Evolutionary conservation across 2,888 invertebrate genomes (phyloP), one percentile per base, ranked within the genome.

Genomic region (Troides oblongomaculatus): DNA sequence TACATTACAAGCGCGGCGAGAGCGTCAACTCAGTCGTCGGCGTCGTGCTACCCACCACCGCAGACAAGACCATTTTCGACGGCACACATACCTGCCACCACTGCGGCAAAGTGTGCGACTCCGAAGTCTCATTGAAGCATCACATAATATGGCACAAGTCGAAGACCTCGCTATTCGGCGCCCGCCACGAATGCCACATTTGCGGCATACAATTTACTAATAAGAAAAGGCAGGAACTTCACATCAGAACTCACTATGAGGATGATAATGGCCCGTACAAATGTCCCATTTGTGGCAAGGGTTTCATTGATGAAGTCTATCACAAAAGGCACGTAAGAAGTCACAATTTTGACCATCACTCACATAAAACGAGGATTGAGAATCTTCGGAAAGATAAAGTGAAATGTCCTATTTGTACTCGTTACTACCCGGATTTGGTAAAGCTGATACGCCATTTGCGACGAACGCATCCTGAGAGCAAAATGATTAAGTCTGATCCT

Each of bases 211-310:
- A 83, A 70, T 94, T 94, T 78, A 85, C 89, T 1, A 92, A 93
- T 75, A 93, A 93, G 68, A 82, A 86, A 5, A 84, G 92, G 8
- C 77, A 92, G 10, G 89, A 90, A 66, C 76, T 93, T 2, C 94
- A 94, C 78, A 83, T 85, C 53, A 81, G 92, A 64, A 82, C 87
- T 0, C 94, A 94, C 72, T 89, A 84, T 69, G 94, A 94, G 71
- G 93, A 93, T 72, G 89, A 90, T 0, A 90, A 93, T 39, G 93
- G 90, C 0, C 93, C 93, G 0, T 93, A 78, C 78, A 92, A 93
- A 66, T 94, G 94, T 73, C 79, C 81, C 4, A 80, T 93, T 1
- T 94, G 94, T 74, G 90, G 90, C 10, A 94, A 94, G 72, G 92
- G 90, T 0, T 94, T 86, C 80, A 93, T 88, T 3, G 93, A 93